Base-by-base conservation (phyloP, 2,797 vertebrate species). In the Phaenicophaeus curvirostris region DNA sequence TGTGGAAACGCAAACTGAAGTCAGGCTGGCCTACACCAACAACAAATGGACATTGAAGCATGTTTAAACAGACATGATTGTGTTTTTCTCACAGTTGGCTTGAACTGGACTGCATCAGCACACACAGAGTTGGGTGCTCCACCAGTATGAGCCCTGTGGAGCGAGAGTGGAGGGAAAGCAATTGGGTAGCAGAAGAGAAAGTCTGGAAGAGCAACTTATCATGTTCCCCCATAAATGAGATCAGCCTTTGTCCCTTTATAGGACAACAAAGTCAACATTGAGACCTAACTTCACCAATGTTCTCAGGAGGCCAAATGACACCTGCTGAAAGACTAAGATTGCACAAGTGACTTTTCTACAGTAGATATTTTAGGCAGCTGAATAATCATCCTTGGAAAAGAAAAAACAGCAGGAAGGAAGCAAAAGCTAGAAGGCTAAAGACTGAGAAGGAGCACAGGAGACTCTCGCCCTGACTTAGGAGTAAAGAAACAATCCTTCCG, bases 171-270 rank as follows among this genome's bases (percentile, higher is more conserved):
- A 55, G 42, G 18, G 8, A 76, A 79, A 85, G 15, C 25, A 11
- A 44, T 3, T 44, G 57, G 68, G 48, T 71, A 63, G 58, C 21
- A 76, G 54, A 41, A 37, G 10, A 39, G 48, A 14, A 53, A 30
- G 61, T 31, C 30, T 72, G 74, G 54, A 59, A 57, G 48, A 71
- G 44, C 28, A 92, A 31, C 35, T 93, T 33, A 31, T 1, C 0
- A 0, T 23, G 30, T 41, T 1, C 37, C 9, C 31, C 35, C 8
- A 42, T 14, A 15, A 1, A 1, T 37, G 48, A 33, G 10, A 65
- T 54, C 55, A 18, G 13, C 41, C 8, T 4, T 0, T 23, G 28
- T 28, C 31, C 33, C 33, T 51, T 4, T 2, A 4, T 0, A 33
- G 46, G 15, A 71, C 50, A 39, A 4, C 13, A 33, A 39, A 46